These are phyloP conservation scores for Tyto alba DNA, from an alignment of 2,113 vertebrate species.

Conservation along the genomic window DNA sequence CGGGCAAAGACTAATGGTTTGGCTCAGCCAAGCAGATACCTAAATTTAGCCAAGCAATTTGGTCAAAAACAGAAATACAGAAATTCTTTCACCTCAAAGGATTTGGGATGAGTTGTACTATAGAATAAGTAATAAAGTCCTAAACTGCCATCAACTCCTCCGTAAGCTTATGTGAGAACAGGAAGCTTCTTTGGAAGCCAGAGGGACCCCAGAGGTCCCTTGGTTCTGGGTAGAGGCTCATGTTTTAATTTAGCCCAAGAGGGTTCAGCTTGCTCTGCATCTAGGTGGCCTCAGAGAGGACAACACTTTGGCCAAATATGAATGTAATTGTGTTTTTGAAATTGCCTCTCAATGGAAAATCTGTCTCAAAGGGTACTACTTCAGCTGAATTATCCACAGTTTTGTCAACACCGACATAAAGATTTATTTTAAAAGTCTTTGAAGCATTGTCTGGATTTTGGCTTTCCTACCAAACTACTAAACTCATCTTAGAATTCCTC, in stretches of 20 bases:
- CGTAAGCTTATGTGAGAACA: not conserved
- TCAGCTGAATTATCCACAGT: not conserved
- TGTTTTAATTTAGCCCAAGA: not conserved
- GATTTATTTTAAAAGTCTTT: constrained; percentile 54
- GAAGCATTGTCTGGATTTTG: constrained; percentile 51
- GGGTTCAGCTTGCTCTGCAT: not conserved
- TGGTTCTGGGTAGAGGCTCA: fast-evolving
- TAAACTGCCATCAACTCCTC: not conserved
- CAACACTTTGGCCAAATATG: not conserved
- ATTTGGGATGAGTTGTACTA: not conserved
- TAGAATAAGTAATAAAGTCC: not conserved
- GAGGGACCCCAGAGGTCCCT: not conserved
- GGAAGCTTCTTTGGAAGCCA: not conserved
- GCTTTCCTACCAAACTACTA: constrained; percentile 5
- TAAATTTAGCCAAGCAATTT: not conserved
- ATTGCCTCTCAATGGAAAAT: not conserved
- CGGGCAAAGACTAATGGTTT: fast-evolving
- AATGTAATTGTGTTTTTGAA: not conserved
- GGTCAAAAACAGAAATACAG: not conserved
- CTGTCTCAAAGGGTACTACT: not conserved
- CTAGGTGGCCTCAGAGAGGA: not conserved
- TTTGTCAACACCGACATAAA: constrained; percentile 51
- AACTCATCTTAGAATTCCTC: constrained; percentile 14
- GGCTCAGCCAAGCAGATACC: not conserved
- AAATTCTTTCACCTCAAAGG: not conserved